A percentile compares a stretch with the other conserved stretches of the same genome.
Conservation (phyloP, 2,113 vertebrate species). For the Hydropotes inermis region DNA sequence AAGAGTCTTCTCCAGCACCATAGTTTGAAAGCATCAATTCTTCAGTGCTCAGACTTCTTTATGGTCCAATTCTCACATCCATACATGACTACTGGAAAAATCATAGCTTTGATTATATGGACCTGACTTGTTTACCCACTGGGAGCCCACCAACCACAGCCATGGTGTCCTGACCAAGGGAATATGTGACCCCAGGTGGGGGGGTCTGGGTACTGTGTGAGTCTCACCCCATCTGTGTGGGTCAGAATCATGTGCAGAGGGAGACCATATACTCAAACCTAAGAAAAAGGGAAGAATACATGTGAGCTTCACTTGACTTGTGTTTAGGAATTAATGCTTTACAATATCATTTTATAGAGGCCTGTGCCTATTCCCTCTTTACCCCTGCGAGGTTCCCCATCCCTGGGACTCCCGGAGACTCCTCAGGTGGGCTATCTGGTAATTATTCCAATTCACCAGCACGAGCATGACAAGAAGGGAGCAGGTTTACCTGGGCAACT, state of each 20-base stretch:
- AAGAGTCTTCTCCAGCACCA: neutral
- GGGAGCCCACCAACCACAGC: accelerated
- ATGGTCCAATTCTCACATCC: neutral
- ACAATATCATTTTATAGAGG: neutral
- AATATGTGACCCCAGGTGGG: neutral
- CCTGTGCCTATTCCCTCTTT: neutral
- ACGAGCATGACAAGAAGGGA: neutral
- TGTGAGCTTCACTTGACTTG: neutral
- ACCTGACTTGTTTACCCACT: neutral
- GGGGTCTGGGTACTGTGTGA: neutral
- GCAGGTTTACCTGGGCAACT: neutral
- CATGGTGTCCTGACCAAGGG: neutral
- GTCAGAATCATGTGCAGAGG: neutral
- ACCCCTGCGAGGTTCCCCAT: neutral
- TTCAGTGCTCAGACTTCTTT: neutral
- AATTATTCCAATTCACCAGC: neutral
- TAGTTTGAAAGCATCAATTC: neutral
- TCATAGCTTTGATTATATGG: neutral
- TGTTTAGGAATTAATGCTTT: neutral
- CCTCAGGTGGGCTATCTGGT: neutral
- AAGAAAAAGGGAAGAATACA: neutral
- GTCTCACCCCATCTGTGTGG: neutral
- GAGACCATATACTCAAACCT: neutral
- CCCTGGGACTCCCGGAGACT: neutral
- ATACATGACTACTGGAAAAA: neutral